Conservation (phyloP, 2,888 invertebrate genomes). For the Lasius platythorax region DNA sequence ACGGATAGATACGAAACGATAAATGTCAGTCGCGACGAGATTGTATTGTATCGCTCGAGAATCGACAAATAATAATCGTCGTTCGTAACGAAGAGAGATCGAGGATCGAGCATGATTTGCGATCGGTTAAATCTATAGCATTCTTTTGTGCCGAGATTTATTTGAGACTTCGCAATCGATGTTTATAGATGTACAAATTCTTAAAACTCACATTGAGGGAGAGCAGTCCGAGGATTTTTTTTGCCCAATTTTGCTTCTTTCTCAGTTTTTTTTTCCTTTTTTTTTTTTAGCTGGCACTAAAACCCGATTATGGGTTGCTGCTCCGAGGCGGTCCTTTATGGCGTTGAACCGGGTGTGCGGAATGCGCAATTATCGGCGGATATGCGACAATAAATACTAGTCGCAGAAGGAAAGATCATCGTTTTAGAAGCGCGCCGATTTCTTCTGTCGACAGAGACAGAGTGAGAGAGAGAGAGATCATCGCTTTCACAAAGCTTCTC, state of each 20-base stretch:
- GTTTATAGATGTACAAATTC: background rate
- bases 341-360: slow-evolving; percentile 58
- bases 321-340: slow-evolving; percentile 63
- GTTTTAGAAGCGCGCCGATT: slow-evolving; percentile 71
- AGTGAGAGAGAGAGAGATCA: slow-evolving; percentile 56
- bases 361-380: slow-evolving; percentile 74
- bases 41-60: slow-evolving; percentile 41
- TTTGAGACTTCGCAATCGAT: background rate
- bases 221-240: background rate
- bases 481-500: slow-evolving; percentile 65
- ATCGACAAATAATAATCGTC: slow-evolving; percentile 55
- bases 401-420: slow-evolving; percentile 70
- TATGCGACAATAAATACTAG: slow-evolving; percentile 73
- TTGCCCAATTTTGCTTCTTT: background rate
- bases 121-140: slow-evolving; percentile 4
- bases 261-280: background rate
- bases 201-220: background rate
- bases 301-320: slow-evolving; percentile 52
- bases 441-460: slow-evolving; percentile 64
- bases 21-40: slow-evolving; percentile 44
- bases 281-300: slow-evolving; percentile 2
- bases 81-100: background rate
- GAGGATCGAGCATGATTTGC: background rate
- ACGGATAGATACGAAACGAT: slow-evolving; percentile 55
- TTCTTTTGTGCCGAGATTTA: slow-evolving; percentile 12